These are phyloP conservation scores for Micoletzkya japonica DNA, from an alignment of 2,888 invertebrate species.

Conservation along the genomic window DNA sequence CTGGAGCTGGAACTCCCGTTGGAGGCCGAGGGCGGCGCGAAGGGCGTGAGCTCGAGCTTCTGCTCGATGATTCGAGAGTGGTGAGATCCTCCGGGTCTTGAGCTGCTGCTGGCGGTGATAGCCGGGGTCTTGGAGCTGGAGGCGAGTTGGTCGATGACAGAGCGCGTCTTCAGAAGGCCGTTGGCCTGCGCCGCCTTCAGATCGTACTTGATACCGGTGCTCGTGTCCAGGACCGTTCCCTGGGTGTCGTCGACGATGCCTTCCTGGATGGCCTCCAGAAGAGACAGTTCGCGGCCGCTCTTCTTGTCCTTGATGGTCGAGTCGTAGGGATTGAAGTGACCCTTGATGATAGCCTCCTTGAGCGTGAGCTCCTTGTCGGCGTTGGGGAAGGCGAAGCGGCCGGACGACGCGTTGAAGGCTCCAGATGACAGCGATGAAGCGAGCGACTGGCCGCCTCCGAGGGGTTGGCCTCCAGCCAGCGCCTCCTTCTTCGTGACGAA, in stretches of 20 bases:
- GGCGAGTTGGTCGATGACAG: conserved; percentile 29
- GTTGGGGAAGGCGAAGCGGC: conserved; percentile 72
- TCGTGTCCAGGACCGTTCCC: conserved; percentile 66
- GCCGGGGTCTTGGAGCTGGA: conserved; percentile 5
- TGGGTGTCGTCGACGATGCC: conserved; percentile 66
- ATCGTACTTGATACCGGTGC: conserved; percentile 64
- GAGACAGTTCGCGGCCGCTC: conserved; percentile 61
- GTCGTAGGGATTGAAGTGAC: conserved; percentile 65
- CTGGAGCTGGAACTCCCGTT: conserved; percentile 4
- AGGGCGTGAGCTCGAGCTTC: conserved; percentile 60
- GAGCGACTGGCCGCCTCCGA: conserved; percentile 46
- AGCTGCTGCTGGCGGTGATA: not conserved
- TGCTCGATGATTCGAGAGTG: conserved; percentile 53
- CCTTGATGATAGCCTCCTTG: conserved; percentile 69
- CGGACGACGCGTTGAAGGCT: conserved; percentile 77
- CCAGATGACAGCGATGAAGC: conserved; percentile 74
- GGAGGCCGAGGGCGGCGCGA: conserved; percentile 32
- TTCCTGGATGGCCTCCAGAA: conserved; percentile 65
- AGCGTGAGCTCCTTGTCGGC: conserved; percentile 76
- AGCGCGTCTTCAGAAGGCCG: conserved; percentile 37
- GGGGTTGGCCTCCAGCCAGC: conserved; percentile 41
- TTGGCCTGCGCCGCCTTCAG: conserved; percentile 63
- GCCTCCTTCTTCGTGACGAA: conserved; percentile 62
- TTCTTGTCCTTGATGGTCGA: conserved; percentile 58
- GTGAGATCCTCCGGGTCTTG: conserved; percentile 32